Percentiles rank a stretch among this genome's conserved stretches.
Conservation (phyloP, 2,797 vertebrate species). For the Sebastes steindachneri region DNA sequence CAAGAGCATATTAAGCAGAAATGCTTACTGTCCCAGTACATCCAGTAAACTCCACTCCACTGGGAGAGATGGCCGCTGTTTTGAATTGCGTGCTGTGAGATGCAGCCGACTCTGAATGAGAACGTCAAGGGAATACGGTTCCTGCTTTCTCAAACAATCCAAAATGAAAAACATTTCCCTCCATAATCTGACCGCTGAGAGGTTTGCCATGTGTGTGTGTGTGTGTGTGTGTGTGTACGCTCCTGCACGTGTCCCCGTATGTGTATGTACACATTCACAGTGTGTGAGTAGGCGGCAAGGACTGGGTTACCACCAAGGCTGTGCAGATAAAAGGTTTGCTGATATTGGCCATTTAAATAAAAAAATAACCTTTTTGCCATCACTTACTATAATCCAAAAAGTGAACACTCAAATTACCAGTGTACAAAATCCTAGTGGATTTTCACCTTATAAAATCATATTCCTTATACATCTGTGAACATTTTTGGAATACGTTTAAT, state of each 20-base stretch:
- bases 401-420: background rate
- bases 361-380: background rate
- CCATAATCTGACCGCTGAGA: conserved; percentile 41
- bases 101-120: conserved; percentile 14
- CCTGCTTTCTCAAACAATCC: conserved; percentile 57
- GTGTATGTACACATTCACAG: background rate
- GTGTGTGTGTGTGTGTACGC: background rate
- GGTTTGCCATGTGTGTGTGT: conserved; percentile 17
- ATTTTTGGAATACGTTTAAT: background rate
- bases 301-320: conserved; percentile 9
- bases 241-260: conserved; percentile 4
- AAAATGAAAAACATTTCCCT: conserved; percentile 70
- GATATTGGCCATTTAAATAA: conserved; percentile 2
- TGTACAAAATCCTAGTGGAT: background rate
- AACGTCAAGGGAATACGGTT: conserved; percentile 45
- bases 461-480: background rate
- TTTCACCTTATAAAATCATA: background rate
- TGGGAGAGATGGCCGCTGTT: conserved; percentile 1
- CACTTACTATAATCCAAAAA: background rate
- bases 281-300: background rate
- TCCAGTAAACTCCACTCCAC: conserved; percentile 2
- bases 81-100: conserved; percentile 24
- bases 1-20: background rate
- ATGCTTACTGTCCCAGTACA: background rate
- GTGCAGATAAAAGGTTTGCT: background rate